Evolutionary conservation across 2,888 invertebrate genomes (phyloP).

Genomic region (Pogonocherus hispidulus): DNA sequence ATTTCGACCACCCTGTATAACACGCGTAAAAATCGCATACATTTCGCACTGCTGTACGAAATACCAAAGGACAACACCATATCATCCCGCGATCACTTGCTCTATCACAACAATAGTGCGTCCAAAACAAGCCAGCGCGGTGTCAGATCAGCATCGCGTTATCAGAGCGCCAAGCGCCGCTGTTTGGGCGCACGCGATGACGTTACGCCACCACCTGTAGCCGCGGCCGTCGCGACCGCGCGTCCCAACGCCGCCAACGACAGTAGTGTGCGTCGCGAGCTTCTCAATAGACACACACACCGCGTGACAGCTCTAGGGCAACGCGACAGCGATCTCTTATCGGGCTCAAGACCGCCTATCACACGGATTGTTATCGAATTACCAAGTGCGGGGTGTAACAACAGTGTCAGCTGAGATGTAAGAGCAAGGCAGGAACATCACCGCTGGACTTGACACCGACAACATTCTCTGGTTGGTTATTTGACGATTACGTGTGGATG

Average conservation of each 20-base stretch:
- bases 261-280: slow-evolving; percentile 26
- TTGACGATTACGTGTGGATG: too few relatives aligned
- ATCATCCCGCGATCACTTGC: too few relatives aligned
- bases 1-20: too few relatives aligned
- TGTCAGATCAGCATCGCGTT: neutral
- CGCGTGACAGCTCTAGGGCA: slow-evolving; percentile 20
- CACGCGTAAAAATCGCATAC: too few relatives aligned
- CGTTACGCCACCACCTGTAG: slow-evolving; percentile 26
- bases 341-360: neutral
- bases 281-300: neutral
- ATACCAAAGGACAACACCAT: too few relatives aligned
- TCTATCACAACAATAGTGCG: neutral
- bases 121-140: neutral
- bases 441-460: slow-evolving; percentile 8
- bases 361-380: slow-evolving; percentile 3
- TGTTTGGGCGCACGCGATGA: slow-evolving; percentile 16
- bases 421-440: neutral
- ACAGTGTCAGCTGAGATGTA: slow-evolving; percentile 19
- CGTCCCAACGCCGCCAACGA: slow-evolving; percentile 19
- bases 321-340: slow-evolving; percentile 6
- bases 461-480: slow-evolving; percentile 5
- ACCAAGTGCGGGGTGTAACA: neutral
- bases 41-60: too few relatives aligned
- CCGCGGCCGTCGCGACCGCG: slow-evolving; percentile 11
- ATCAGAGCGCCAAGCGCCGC: slow-evolving; percentile 11